phyloP scores from a whole-genome alignment of 2,888 invertebrate genomes.

The Cantharis rustica region DNA sequence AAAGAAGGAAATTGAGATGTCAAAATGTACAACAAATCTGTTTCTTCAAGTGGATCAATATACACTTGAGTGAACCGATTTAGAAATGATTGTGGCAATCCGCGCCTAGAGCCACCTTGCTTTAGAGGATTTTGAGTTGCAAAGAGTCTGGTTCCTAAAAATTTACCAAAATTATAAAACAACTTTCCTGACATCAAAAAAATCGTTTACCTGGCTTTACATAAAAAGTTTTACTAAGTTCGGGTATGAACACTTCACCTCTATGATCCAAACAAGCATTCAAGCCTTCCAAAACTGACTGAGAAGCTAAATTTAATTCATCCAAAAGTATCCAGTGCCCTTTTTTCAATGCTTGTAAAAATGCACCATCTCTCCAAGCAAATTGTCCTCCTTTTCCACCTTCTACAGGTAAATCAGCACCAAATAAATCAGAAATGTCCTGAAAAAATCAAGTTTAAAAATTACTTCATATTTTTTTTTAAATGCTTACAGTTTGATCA shows the following conservation, averaged over 20 bases:
- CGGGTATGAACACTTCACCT: conserved; percentile 94
- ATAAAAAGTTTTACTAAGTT: conserved; percentile 84
- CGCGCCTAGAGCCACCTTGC: conserved; percentile 95
- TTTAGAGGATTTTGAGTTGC: conserved; percentile 97
- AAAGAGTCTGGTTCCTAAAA: conserved; percentile 80
- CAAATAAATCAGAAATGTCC: conserved; percentile 97
- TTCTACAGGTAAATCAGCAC: conserved; percentile 94
- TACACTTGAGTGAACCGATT: conserved; percentile 95
- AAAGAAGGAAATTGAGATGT: conserved; percentile 67
- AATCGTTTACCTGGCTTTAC: conserved; percentile 61
- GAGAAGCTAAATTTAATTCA: conserved; percentile 97
- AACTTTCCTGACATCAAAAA: neutral
- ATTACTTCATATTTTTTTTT: neutral
- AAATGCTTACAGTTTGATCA: conserved; percentile 83
- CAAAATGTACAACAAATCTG: conserved; percentile 72
- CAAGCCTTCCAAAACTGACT: conserved; percentile 96
- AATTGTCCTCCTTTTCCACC: conserved; percentile 85
- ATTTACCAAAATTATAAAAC: neutral
- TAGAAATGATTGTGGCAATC: conserved; percentile 94
- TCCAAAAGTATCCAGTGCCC: conserved; percentile 97
- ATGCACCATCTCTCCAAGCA: conserved; percentile 95
- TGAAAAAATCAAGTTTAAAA: conserved; percentile 52
- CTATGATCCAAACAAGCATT: conserved; percentile 99
- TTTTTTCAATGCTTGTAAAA: conserved; percentile 87
- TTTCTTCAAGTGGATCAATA: conserved; percentile 65